A percentile compares a stretch with the other conserved stretches of the same genome.
These are phyloP conservation scores for Melospiza melodia DNA, from an alignment of 2,113 vertebrate species.

Conservation along the genomic window DNA sequence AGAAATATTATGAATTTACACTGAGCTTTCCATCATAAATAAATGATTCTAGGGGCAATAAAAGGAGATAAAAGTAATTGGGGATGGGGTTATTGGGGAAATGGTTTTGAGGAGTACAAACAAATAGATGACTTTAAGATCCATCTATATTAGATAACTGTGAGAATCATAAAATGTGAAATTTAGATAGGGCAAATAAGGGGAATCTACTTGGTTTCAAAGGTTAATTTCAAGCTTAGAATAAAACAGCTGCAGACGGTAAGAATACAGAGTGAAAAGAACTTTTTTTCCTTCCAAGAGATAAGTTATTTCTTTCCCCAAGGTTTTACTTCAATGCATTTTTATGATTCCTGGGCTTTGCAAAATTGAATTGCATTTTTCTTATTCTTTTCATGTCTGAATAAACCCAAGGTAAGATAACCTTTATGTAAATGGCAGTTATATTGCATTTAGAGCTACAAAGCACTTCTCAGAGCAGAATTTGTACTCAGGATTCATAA, in stretches of 20 bases:
- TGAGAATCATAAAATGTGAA: not conserved
- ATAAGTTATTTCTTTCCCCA: slow-evolving; percentile 9
- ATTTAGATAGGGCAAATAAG: not conserved
- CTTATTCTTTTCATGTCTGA: slow-evolving; percentile 20
- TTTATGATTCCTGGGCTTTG: slow-evolving; percentile 20
- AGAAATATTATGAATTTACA: not conserved
- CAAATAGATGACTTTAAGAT: not conserved
- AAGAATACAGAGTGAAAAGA: not conserved
- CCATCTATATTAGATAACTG: not conserved
- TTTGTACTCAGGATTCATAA: not conserved
- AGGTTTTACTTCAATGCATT: slow-evolving; percentile 16
- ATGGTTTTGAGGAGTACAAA: not conserved
- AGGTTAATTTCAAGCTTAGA: not conserved
- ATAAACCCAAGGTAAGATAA: slow-evolving; percentile 37
- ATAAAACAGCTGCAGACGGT: not conserved
- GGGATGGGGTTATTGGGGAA: not conserved
- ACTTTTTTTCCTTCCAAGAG: not conserved
- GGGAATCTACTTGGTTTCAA: not conserved
- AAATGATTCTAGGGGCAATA: not conserved
- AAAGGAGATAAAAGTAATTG: not conserved
- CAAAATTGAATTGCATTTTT: slow-evolving; percentile 26
- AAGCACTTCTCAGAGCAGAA: not conserved
- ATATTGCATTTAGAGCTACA: not conserved
- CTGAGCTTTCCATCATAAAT: not conserved
- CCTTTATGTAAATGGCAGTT: slow-evolving; percentile 8